These are phyloP conservation scores for Acanthiza pusilla DNA, from an alignment of 2,797 vertebrate genomes.

Conservation along the genomic window DNA sequence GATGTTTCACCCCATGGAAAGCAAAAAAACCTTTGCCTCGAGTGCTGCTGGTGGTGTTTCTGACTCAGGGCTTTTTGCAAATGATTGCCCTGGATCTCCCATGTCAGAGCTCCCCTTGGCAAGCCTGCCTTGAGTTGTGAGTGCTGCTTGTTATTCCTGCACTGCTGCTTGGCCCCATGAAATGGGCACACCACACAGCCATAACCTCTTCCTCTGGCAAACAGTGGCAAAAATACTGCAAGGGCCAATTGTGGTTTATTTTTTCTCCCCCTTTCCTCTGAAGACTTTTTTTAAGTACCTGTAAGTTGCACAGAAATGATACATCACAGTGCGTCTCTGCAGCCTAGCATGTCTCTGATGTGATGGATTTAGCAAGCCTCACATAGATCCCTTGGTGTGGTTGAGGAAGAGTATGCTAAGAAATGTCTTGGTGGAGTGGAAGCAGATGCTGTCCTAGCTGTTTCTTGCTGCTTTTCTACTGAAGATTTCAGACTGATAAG, in stretches of 20 bases:
- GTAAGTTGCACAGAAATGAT: background rate
- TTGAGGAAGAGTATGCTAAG: fast-evolving
- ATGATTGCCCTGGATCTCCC: background rate
- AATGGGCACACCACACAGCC: background rate
- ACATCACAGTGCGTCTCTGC: background rate
- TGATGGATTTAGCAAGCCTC: background rate
- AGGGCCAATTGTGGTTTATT: background rate
- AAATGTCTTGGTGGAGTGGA: background rate
- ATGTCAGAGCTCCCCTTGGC: background rate
- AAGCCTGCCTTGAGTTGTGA: background rate
- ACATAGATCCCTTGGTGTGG: fast-evolving
- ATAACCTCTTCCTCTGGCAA: conserved; percentile 23
- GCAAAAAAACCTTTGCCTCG: background rate
- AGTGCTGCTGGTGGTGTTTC: background rate
- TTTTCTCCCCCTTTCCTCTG: background rate
- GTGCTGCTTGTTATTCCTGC: background rate
- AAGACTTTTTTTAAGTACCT: background rate
- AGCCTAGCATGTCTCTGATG: background rate
- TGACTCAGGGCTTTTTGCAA: background rate
- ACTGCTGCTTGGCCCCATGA: background rate
- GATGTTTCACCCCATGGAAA: background rate
- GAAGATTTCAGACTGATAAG: background rate
- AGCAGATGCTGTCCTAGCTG: background rate
- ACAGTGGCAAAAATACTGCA: background rate
- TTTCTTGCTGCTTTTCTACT: background rate